Percentiles rank a stretch among this genome's conserved stretches.
These are phyloP conservation scores for Muscicapa comitata DNA, from an alignment of 2,797 vertebrate species.

Conservation along the genomic window DNA sequence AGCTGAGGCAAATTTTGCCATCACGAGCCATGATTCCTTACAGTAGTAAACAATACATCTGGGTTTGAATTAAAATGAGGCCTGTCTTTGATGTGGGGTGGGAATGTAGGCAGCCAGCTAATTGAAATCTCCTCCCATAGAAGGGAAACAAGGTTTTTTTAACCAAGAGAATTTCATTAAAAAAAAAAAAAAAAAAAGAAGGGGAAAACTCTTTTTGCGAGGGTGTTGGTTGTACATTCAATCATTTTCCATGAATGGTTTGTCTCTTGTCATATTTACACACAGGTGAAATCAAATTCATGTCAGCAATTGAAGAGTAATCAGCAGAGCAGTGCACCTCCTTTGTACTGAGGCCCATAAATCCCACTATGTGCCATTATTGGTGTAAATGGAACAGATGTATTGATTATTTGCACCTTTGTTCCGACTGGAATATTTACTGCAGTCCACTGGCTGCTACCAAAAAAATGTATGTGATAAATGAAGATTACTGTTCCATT, in stretches of 20 bases:
- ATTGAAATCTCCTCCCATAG: neutral
- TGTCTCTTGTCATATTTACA: conserved; percentile 36
- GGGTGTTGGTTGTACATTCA: neutral
- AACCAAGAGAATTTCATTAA: neutral
- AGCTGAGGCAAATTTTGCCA: conserved; percentile 23
- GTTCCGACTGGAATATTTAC: conserved; percentile 7
- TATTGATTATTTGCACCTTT: conserved; percentile 68
- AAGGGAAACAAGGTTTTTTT: neutral
- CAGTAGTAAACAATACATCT: neutral
- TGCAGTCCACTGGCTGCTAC: neutral
- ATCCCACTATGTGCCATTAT: conserved; percentile 48
- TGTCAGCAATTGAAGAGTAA: conserved; percentile 35
- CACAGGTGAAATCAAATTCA: neutral
- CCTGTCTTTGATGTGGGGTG: neutral
- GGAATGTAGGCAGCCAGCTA: neutral
- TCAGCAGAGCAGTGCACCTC: conserved; percentile 39
- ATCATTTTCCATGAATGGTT: conserved; percentile 1
- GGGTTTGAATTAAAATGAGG: neutral
- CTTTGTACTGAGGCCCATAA: conserved; percentile 29
- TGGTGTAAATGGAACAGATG: conserved; percentile 12
- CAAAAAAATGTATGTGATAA: conserved; percentile 31
- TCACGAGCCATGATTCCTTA: neutral
- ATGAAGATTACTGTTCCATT: neutral
- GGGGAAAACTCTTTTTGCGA: neutral
- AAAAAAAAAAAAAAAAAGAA: neutral